phyloP scores from a whole-genome alignment of 2,113 vertebrate genomes.

The Phalacrocorax brasilianus region DNA sequence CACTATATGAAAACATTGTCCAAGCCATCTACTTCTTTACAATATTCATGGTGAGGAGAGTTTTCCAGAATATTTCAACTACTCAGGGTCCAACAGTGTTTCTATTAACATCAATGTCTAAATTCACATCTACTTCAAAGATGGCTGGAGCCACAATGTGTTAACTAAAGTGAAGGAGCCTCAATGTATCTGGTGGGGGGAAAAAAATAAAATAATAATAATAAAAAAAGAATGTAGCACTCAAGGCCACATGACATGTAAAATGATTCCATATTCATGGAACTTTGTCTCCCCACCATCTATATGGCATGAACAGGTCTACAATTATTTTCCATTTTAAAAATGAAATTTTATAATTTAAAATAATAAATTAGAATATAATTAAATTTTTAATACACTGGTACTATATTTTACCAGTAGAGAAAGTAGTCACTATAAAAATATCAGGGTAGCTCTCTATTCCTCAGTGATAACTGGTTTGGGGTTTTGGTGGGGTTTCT shows the following conservation, averaged over 20 bases:
- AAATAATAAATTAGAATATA: neutral
- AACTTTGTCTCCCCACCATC: neutral
- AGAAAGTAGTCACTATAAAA: neutral
- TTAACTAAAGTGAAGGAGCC: neutral
- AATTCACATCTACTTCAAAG: neutral
- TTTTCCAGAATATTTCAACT: neutral
- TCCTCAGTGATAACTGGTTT: neutral
- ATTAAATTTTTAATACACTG: neutral
- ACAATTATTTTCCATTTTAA: neutral
- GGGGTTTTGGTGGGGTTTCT: neutral
- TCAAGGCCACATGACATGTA: fast-evolving
- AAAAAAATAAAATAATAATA: too few species aligned
- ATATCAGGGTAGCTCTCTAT: neutral
- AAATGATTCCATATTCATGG: neutral
- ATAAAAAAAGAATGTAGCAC: too few species aligned
- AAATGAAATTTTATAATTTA: neutral
- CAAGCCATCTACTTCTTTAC: neutral
- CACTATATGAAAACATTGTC: neutral
- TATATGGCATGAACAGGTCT: neutral
- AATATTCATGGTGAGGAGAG: neutral
- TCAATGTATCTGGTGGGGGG: neutral
- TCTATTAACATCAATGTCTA: neutral
- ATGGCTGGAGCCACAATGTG: neutral
- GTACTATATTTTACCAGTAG: neutral
- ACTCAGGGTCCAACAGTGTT: neutral